Base-by-base conservation (phyloP, 2,888 invertebrate genomes). In the Himalopsyche kuldschensis region DNA sequence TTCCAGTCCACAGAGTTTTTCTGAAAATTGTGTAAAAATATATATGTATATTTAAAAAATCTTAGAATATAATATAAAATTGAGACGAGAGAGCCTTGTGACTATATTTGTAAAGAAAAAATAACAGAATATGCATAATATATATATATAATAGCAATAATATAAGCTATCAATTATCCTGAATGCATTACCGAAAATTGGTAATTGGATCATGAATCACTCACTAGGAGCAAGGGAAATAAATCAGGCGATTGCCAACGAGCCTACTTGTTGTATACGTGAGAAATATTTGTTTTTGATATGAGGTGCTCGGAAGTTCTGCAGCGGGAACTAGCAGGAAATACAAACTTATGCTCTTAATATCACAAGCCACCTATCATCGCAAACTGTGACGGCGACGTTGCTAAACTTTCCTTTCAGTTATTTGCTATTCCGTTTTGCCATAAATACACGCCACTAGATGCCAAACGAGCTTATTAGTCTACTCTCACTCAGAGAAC, bases 321-420 rank as follows among this genome's bases (percentile, higher is more conserved):
- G 31, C 30, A 75, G 10, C 32, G 32, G 75, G 35, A 69, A 80
- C 81, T 81, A 27, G 55, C 55, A 82, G 80, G 83, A 79, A 85
- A 83, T 83, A 81, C 78, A 82, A 85, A 85, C 83, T 85, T 85
- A 83, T 79, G 76, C 79, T 82, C 83, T 83, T 85, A 85, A 85
- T 85, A 83, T 85, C 81, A 80, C 78, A 77, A 47, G 75, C 82
- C 83, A 83, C 85, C 85, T 85, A 85, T 85, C 85, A 85, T 82
- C 48, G 78, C 85, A 83, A 82, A 83, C 85, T 85, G 85, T 83
- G 83, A 80, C 82, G 82, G 69, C 77, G 79, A 15, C 78, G 55
- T 55, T 55, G 80, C 82, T 32, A 80, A 85, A 85, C 83, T 85
- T 84, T 82, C 32, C 85, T 83, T 75, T 84, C 82, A 78, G 80